Base-by-base conservation (phyloP, 2,113 vertebrate species). In the Protomyctophum bolini region DNA sequence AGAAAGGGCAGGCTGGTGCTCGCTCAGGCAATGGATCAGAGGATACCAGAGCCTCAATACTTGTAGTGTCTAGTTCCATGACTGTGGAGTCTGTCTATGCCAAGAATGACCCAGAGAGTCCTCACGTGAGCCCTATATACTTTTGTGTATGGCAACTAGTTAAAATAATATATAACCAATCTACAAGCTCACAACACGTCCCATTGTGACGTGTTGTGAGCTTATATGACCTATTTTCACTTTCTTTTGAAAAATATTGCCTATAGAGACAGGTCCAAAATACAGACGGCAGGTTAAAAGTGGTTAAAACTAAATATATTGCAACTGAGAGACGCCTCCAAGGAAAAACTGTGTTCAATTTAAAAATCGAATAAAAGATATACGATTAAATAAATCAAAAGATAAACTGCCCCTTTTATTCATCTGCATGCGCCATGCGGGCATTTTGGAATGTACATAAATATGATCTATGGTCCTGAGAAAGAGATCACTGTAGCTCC, bases 1-100 rank as follows among this genome's bases (percentile, higher is more conserved):
- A 57, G 11, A 66, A 49, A 48, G 45, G 51, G 55, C 45, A 66
- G 46, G 64, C 57, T 63, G 76, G 70, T 66, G 73, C 69, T 66
- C 57, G 73, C 69, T 66, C 57, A 66, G 63, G 63, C 81, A 73
- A 79, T 55, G 73, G 74, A 73, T 82, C 57, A 80, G 72, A 46
- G 55, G 56, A 73, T 59, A 65, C 60, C 68, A 75, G 70, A 76
- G 70, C 59, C 73, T n/a, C 46, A 72, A 69, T 66, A 59, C 72
- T 61, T 58, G 61, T 4, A 0, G 55, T 49, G 59, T 59, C 45
- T 54, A 5, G 48, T 75, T 63, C 77, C 66, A 70, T 66, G 56
- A 62, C 77, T 68, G 69, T 73, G 67, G 12, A 70, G 72, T 15
- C 21, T 52, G 46, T 54, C 46, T 10, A 55, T 48, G 55, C 62